phyloP scores from a whole-genome alignment of 2,797 vertebrate species.

The Microctenopoma lineatum region DNA sequence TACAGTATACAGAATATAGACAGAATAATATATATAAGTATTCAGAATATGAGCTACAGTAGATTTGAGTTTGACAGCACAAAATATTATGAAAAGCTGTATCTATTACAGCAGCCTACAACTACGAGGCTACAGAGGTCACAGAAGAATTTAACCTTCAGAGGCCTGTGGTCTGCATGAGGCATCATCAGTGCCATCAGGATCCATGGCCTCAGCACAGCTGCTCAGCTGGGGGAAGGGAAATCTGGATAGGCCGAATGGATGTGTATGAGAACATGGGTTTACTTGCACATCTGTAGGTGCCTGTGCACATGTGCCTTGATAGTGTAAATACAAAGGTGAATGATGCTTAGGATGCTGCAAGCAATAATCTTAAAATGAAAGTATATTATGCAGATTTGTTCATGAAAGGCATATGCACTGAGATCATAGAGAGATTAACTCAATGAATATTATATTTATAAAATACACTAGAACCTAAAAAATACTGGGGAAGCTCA shows the following conservation, averaged over 20 bases:
- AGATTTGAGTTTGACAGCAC: background rate
- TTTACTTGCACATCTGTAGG: conserved; percentile 63
- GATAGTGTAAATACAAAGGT: conserved; percentile 37
- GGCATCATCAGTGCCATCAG: conserved; percentile 78
- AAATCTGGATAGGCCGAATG: conserved; percentile 33
- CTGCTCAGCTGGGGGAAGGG: conserved; percentile 58
- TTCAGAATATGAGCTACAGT: background rate
- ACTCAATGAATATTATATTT: too few relatives aligned
- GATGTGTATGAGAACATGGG: conserved; percentile 41
- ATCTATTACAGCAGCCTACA: conserved; percentile 62
- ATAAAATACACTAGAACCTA: too few relatives aligned
- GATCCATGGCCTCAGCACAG: conserved; percentile 70
- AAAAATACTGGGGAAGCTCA: too few relatives aligned
- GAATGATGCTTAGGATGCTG: conserved; percentile 45
- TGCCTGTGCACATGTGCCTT: conserved; percentile 44
- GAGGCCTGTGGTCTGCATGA: conserved; percentile 70
- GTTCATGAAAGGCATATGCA: too few relatives aligned
- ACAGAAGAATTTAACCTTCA: conserved; percentile 71
- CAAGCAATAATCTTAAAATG: conserved; percentile 3
- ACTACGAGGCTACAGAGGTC: conserved; percentile 58
- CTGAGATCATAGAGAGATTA: too few relatives aligned
- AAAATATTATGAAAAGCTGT: background rate
- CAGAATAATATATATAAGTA: too few relatives aligned
- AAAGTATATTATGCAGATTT: too few relatives aligned
- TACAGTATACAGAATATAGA: too few relatives aligned